These are phyloP conservation scores for Capitulum mitella DNA, from an alignment of 2,888 invertebrate species.

Conservation along the genomic window DNA sequence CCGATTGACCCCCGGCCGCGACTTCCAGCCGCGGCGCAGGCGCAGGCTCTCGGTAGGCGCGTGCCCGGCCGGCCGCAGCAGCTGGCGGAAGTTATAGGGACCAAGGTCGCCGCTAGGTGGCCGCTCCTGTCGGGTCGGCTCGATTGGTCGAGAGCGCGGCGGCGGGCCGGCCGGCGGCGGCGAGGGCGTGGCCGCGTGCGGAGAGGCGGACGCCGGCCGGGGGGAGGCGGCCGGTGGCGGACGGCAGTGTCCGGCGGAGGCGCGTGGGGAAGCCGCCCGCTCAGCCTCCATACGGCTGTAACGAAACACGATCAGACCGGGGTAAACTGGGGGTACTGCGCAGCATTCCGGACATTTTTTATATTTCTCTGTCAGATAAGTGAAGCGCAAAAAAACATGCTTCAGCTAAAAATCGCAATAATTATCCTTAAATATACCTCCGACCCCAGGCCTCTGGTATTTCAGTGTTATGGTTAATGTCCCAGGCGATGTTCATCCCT, in stretches of 20 bases:
- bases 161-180: not conserved
- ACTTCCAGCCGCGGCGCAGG: slow-evolving; percentile 32
- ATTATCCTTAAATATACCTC: too few relatives aligned
- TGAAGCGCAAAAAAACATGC: too few relatives aligned
- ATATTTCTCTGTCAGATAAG: too few relatives aligned
- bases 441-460: too few relatives aligned
- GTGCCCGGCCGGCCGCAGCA: slow-evolving; percentile 56
- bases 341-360: too few relatives aligned
- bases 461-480: too few relatives aligned
- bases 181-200: not conserved
- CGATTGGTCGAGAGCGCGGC: not conserved
- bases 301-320: not conserved
- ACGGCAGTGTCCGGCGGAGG: not conserved
- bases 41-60: slow-evolving; percentile 62
- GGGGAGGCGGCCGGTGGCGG: not conserved
- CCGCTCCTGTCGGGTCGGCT: not conserved
- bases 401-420: not conserved
- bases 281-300: not conserved
- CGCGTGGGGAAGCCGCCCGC: not conserved
- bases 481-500: too few relatives aligned
- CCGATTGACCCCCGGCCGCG: slow-evolving; percentile 29
- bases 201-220: not conserved
- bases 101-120: slow-evolving; percentile 49
- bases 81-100: slow-evolving; percentile 60
- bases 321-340: not conserved